Percentiles rank a stretch among this genome's conserved stretches.
These are phyloP conservation scores for Phymanthus crucifer DNA, from an alignment of 92 coral and sea anemone genomes.

Conservation along the genomic window DNA sequence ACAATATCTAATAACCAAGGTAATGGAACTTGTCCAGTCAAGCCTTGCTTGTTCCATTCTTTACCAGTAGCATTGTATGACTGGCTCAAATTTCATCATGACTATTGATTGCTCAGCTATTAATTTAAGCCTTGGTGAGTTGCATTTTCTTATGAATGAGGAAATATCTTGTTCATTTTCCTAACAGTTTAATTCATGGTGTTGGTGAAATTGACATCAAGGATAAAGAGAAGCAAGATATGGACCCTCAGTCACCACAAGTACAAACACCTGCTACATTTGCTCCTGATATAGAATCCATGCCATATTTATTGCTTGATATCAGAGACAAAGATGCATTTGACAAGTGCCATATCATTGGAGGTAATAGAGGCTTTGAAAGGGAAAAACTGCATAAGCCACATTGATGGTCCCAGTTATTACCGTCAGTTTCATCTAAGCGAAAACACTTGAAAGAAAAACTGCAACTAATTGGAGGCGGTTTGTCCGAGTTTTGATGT, in stretches of 20 bases:
- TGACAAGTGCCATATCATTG: constrained; percentile 90
- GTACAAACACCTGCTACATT: constrained; percentile 37
- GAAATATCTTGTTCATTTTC: not conserved
- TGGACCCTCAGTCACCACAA: constrained; percentile 1
- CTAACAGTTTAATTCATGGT: constrained; percentile 83
- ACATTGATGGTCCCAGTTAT: too few relatives aligned
- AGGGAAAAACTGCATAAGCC: too few relatives aligned
- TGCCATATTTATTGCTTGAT: constrained; percentile 89
- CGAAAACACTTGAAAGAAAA: not conserved
- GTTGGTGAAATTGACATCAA: constrained; percentile 91
- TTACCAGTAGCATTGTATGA: too few relatives aligned
- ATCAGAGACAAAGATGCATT: constrained; percentile 85
- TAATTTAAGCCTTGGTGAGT: too few relatives aligned
- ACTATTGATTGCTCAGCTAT: not conserved
- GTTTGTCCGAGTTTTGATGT: too few relatives aligned
- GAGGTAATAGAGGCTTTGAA: too few relatives aligned
- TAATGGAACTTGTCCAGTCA: too few relatives aligned
- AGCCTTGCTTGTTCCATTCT: too few relatives aligned
- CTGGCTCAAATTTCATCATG: not conserved
- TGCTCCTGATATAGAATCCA: constrained; percentile 81
- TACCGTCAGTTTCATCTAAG: not conserved
- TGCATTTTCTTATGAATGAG: too few relatives aligned
- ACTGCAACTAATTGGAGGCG: too few relatives aligned
- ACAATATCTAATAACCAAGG: too few relatives aligned
- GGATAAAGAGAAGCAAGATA: constrained; percentile 56